Evolutionary conservation across 1,140 invertebrate species (phyloP).

Genomic region (Mesaphorura yosii): DNA sequence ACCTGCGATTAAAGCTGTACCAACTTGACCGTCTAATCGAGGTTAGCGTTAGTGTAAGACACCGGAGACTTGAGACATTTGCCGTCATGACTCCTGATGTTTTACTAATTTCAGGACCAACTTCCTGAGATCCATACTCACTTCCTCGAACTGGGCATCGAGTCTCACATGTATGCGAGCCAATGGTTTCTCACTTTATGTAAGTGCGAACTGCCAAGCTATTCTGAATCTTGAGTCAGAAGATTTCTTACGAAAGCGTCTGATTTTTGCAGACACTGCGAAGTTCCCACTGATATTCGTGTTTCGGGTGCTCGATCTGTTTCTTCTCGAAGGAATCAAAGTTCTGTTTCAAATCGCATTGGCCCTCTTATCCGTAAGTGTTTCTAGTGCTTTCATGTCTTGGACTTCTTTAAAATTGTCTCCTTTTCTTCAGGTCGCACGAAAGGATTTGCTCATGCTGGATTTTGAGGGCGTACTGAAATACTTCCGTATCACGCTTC

Average conservation of each 20-base stretch:
- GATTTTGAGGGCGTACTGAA: conserved; percentile 93
- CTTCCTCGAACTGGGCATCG: conserved; percentile 80
- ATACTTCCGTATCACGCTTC: conserved; percentile 85
- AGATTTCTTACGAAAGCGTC: too few species aligned
- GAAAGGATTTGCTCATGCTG: conserved; percentile 81
- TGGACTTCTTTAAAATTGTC: conserved; percentile 6
- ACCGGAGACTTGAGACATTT: background rate
- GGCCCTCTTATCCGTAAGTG: conserved; percentile 70
- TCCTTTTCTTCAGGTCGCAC: conserved; percentile 51
- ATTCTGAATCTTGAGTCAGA: too few species aligned
- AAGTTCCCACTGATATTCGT: conserved; percentile 95
- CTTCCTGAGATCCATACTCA: conserved; percentile 78
- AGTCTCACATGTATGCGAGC: conserved; percentile 98
- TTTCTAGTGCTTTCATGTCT: background rate
- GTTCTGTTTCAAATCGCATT: conserved; percentile 93
- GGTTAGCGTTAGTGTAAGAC: conserved; percentile 44
- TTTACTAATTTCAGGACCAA: conserved; percentile 73
- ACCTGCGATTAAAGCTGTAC: conserved; percentile 86
- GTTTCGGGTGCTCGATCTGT: conserved; percentile 93
- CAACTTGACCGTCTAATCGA: conserved; percentile 92
- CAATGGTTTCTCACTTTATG: conserved; percentile 99
- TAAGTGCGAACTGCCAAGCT: too few species aligned
- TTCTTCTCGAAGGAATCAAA: conserved; percentile 84
- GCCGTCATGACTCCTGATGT: background rate
- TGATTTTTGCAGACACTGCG: too few species aligned